Conservation (phyloP, 2,888 invertebrate genomes). For the Sialis lutaria region DNA sequence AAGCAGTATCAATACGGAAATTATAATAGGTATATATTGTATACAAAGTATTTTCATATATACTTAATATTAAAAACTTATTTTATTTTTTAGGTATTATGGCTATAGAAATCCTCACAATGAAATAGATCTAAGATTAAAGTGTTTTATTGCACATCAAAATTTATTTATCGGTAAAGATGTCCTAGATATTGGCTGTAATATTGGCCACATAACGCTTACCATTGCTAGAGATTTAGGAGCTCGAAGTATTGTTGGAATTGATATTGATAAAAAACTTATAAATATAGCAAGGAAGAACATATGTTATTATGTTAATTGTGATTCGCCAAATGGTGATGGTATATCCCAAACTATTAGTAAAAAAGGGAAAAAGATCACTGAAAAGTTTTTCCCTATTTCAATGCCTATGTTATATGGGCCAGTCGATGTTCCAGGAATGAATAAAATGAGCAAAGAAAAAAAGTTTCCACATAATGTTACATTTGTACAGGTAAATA, state of each 20-base stretch:
- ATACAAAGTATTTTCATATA: background rate
- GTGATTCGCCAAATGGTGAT: constrained; percentile 19
- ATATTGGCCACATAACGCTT: constrained; percentile 88
- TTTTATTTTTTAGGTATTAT: constrained; percentile 52
- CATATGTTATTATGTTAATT: constrained; percentile 46
- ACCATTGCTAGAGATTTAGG: constrained; percentile 72
- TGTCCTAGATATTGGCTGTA: constrained; percentile 94
- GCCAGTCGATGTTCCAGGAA: constrained; percentile 46
- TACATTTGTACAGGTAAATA: constrained; percentile 64
- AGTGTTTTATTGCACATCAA: constrained; percentile 57
- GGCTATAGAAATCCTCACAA: constrained; percentile 79
- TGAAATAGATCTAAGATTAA: constrained; percentile 68
- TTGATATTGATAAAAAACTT: constrained; percentile 85
- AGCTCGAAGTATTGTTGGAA: constrained; percentile 74
- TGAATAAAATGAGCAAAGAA: constrained; percentile 20
- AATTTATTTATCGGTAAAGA: constrained; percentile 80
- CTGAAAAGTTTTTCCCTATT: constrained; percentile 53
- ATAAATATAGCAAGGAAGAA: constrained; percentile 59
- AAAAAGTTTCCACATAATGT: constrained; percentile 78
- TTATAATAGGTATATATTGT: constrained; percentile 52
- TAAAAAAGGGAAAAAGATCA: constrained; percentile 1
- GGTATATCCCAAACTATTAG: constrained; percentile 3
- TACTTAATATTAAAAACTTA: constrained; percentile 3
- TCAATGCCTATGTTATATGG: constrained; percentile 82
- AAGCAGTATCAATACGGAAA: constrained; percentile 86